Evolutionary conservation across 2,888 invertebrate genomes (phyloP), one percentile per base, ranked within the genome.

Genomic region (Oligia latruncula): DNA sequence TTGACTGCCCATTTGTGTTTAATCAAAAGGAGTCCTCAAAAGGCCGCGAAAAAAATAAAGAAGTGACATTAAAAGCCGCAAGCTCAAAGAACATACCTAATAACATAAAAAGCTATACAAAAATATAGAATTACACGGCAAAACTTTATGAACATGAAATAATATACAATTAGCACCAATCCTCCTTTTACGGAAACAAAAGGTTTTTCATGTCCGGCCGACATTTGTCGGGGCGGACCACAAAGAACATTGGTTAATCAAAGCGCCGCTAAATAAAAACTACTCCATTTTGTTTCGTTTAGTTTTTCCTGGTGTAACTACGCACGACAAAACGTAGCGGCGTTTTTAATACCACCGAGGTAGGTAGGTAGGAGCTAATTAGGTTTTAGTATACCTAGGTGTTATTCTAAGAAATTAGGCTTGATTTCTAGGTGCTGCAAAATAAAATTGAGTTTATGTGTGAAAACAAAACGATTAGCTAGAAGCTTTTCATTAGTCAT

Each of bases 211-310:
- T 86, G 80, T 77, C 74, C 80, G 73, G 74, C 77, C 77, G 62
- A 83, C 79, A 83, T 86, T 86, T 86, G 83, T 86, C 78, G 74
- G 82, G 71, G 79, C 77, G 62, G 74, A 66, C 71, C 66, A 83
- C 80, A 76, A 86, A 83, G 78, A 86, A 83, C 83, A 86, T 86
- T 86, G 80, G 76, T 83, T 86, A 83, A 86, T 86, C 86, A 83
- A 86, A 86, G 72, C 71, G 13, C 62, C 67, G 71, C 83, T 76
- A 74, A 83, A 78, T 81, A 78, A 80, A 80, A 86, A 81, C 80
- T 76, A 80, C 65, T 68, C 67, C 55, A 80, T 75, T 82, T 83
- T 77, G 64, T 83, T 78, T 74, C 60, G 72, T 74, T 71, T 77
- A n/a, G 40, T 80, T 84, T 82, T 81, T 84, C 55, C 65, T 73